A percentile compares a stretch with the other conserved stretches of the same genome.
These are phyloP conservation scores for Drosophila rufa DNA, from an alignment of 1,140 invertebrate genomes.

Conservation along the genomic window DNA sequence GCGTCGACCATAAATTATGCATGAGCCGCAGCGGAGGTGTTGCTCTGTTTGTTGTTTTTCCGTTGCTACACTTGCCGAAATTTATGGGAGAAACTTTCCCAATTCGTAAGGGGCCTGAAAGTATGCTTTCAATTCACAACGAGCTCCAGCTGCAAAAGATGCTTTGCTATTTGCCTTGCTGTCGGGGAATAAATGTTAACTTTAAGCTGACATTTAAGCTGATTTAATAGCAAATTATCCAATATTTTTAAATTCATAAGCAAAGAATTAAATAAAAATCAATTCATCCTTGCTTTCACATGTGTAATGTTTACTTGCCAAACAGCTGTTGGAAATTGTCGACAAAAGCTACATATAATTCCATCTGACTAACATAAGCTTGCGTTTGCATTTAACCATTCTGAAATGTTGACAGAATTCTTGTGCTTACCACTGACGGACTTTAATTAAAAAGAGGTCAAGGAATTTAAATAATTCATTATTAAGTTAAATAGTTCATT, in stretches of 20 bases:
- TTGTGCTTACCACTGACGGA: not conserved
- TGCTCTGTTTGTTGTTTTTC: constrained; percentile 13
- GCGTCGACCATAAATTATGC: constrained; percentile 53
- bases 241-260: too few species aligned
- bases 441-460: not conserved
- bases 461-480: not conserved
- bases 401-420: not conserved
- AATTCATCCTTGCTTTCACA: constrained; percentile 2
- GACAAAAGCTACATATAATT: not conserved
- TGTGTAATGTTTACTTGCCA: too few species aligned
- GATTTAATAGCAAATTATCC: too few species aligned
- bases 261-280: not conserved
- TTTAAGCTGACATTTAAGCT: not conserved
- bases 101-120: constrained; percentile 42
- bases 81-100: not conserved
- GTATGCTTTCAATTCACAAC: constrained; percentile 26
- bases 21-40: constrained; percentile 28
- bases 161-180: too few species aligned
- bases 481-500: not conserved
- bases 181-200: not conserved
- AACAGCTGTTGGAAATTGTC: not conserved
- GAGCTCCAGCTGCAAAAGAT: not conserved
- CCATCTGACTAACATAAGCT: too few species aligned
- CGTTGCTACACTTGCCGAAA: constrained; percentile 32
- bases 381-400: too few species aligned